Percentiles rank a stretch among this genome's conserved stretches.
These are phyloP conservation scores for Crotalus horridus DNA, from an alignment of 2,113 vertebrate genomes.

Conservation along the genomic window DNA sequence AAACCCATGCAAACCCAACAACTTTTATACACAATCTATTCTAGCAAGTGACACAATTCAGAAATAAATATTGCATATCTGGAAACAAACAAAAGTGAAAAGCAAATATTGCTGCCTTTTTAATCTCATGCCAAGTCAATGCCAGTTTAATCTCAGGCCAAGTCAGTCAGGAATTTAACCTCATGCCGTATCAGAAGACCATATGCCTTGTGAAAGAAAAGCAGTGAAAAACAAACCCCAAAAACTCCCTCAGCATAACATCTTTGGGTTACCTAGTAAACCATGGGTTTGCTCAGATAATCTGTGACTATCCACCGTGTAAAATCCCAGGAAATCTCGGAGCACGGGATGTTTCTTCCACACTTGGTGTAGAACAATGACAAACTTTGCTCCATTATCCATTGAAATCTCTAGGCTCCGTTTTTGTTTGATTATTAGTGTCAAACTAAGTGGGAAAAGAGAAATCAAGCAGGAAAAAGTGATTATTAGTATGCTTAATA, in stretches of 20 bases:
- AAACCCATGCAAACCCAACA: background rate
- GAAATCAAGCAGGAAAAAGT: background rate
- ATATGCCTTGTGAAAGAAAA: background rate
- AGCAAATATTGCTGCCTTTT: background rate
- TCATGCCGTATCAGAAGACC: background rate
- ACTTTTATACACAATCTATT: background rate
- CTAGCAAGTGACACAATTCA: background rate
- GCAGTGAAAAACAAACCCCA: background rate
- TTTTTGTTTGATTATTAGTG: constrained; percentile 76
- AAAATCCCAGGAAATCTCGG: constrained; percentile 87
- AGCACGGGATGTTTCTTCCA: constrained; percentile 86
- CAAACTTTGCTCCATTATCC: constrained; percentile 80
- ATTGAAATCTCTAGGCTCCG: constrained; percentile 77
- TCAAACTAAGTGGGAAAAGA: constrained; percentile 71
- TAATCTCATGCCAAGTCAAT: background rate
- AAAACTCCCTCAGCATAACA: background rate
- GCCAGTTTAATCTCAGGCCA: too few relatives aligned
- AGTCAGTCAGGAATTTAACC: too few relatives aligned
- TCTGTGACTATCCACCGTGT: constrained; percentile 80
- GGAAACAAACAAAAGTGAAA: background rate
- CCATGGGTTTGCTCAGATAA: constrained; percentile 84
- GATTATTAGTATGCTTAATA: background rate
- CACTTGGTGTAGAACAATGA: constrained; percentile 86
- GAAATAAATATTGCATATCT: background rate
- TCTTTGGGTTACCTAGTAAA: constrained; percentile 80